Percentiles rank a stretch among this genome's conserved stretches.
Evolutionary conservation across 2,888 invertebrate genomes (phyloP).

Genomic region (Smittia sp.): DNA sequence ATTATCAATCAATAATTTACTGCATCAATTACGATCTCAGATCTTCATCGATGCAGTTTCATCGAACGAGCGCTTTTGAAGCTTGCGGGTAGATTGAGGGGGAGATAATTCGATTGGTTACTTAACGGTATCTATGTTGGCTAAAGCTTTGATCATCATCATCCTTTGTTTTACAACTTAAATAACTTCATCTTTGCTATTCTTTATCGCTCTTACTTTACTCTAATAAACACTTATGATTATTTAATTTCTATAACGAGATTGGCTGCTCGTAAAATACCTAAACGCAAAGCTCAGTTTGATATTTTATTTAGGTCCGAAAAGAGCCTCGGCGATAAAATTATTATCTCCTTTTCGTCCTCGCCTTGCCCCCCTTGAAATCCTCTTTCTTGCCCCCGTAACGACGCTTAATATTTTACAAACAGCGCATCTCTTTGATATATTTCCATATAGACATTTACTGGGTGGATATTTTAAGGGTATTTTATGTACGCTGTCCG

Average conservation of each 20-base stretch:
- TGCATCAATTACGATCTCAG: background rate
- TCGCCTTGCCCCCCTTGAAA: background rate
- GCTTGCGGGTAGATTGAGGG: background rate
- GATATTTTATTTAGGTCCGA: background rate
- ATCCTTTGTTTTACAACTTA: background rate
- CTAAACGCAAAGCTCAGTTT: slow-evolving; percentile 10
- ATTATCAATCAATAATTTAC: background rate
- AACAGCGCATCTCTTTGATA: background rate
- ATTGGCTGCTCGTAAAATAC: slow-evolving; percentile 7
- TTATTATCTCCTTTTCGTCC: background rate
- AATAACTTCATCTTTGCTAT: background rate
- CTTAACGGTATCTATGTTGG: background rate
- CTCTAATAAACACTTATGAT: slow-evolving; percentile 10
- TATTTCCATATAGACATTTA: slow-evolving; percentile 11
- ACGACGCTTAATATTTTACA: slow-evolving; percentile 11
- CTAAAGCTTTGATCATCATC: slow-evolving; percentile 19
- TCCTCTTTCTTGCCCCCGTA: background rate
- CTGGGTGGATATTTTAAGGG: slow-evolving; percentile 10
- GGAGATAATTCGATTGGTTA: background rate
- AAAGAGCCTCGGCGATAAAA: background rate
- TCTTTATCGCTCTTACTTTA: slow-evolving; percentile 8
- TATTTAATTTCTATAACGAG: slow-evolving; percentile 21
- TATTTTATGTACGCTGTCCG: background rate
- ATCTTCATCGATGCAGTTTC: background rate
- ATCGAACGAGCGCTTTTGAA: background rate